Base-by-base conservation (phyloP, 2,888 invertebrate species). In the Sepioteuthis lessoniana region DNA sequence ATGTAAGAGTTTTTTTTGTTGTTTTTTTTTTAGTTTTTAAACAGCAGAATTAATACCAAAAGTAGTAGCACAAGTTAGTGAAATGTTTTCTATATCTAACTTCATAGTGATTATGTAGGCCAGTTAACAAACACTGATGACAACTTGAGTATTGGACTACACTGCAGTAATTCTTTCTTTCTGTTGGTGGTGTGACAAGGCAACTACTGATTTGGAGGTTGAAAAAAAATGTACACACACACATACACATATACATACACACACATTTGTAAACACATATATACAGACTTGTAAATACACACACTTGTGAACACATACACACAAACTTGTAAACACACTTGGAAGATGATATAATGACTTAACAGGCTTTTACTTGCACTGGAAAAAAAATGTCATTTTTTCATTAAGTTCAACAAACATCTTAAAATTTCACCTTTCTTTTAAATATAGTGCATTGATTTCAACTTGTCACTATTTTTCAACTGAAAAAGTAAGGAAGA, bases 21-120 rank as follows among this genome's bases (percentile, higher is more conserved):
- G 16, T 55, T 55, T 55, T 25, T n/a, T n/a, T 60, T 31, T 76
- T 35, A 7, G 13, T 21, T n/a, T 35, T 76, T 76, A 76, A 76
- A 76, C n/a, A 35, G n/a, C n/a, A 35, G 76, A 76, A n/a, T 76
- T 76, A 76, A 8, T 2, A n/a, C n/a, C 13, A 76, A 76, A 76
- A 76, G 76, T 76, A n/a, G 76, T 76, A 76, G n/a, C 76, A 76
- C 76, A 76, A 76, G 76, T 76, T 35, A 76, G n/a, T 76, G 76
- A 76, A 76, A n/a, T 35, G n/a, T 35, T 35, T 76, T n/a, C n/a
- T 13, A 76, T 76, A 76, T n/a, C n/a, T 76, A n/a, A 76, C 76
- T n/a, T 76, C n/a, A n/a, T n/a, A 76, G n/a, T 76, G 76, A n/a
- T 76, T 76, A 76, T 76, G 76, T 76, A 76, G 76, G 76, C 16